These are phyloP conservation scores for Malacoctenus gilli DNA, from an alignment of 2,797 vertebrate genomes.

Conservation along the genomic window DNA sequence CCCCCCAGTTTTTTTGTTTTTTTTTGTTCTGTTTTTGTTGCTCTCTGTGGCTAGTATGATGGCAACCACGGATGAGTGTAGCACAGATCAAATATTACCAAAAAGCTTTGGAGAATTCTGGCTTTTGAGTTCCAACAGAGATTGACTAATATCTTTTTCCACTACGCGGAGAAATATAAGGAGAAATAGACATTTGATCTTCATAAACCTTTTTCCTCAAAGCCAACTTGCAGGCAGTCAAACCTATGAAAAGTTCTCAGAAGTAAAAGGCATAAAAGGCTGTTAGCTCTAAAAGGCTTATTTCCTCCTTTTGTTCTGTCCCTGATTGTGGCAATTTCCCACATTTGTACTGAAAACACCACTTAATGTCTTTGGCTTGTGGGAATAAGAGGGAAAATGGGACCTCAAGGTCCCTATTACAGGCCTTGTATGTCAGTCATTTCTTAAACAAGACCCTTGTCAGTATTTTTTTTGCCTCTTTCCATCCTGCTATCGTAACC, in stretches of 20 bases:
- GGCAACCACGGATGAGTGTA: slow-evolving; percentile 28
- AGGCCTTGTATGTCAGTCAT: slow-evolving; percentile 66
- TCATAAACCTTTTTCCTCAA: slow-evolving; percentile 72
- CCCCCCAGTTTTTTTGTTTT: neutral
- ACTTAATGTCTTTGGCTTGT: slow-evolving; percentile 68
- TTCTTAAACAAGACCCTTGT: slow-evolving; percentile 69
- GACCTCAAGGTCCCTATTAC: slow-evolving; percentile 64
- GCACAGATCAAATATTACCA: slow-evolving; percentile 51
- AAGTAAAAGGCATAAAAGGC: slow-evolving; percentile 64
- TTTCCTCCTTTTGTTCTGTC: slow-evolving; percentile 76
- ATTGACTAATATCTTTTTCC: slow-evolving; percentile 62
- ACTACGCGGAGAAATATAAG: slow-evolving; percentile 58
- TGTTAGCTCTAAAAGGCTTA: slow-evolving; percentile 71
- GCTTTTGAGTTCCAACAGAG: slow-evolving; percentile 56
- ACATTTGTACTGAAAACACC: slow-evolving; percentile 72
- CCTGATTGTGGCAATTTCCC: slow-evolving; percentile 62
- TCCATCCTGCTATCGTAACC: slow-evolving; percentile 39
- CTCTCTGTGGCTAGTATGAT: slow-evolving; percentile 13
- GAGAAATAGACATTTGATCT: slow-evolving; percentile 66
- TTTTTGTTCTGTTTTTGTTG: neutral
- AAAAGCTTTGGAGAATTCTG: slow-evolving; percentile 55
- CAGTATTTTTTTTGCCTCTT: slow-evolving; percentile 36
- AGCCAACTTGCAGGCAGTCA: slow-evolving; percentile 55
- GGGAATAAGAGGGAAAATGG: slow-evolving; percentile 67
- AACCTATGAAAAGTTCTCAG: slow-evolving; percentile 63